phyloP scores from a whole-genome alignment of 1,140 invertebrate species.

The Homalodisca vitripennis region DNA sequence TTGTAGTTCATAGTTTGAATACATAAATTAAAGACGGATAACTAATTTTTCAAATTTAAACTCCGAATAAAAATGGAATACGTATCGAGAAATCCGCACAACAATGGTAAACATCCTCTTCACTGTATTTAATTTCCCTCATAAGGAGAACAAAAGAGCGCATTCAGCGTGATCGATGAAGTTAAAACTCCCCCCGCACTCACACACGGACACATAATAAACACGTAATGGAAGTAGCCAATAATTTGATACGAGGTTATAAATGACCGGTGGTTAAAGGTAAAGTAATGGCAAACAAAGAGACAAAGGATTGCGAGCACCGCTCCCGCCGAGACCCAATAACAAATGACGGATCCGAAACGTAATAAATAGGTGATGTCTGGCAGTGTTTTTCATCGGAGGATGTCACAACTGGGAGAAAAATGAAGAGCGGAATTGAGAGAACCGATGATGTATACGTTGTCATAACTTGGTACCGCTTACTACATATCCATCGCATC shows the following conservation, averaged over 20 bases:
- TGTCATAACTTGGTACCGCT: slow-evolving; percentile 20
- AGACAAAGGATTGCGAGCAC: slow-evolving; percentile 8
- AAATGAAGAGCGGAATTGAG: slow-evolving; percentile 34
- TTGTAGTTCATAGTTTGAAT: too few relatives aligned
- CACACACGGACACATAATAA: background rate
- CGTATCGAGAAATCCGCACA: too few relatives aligned
- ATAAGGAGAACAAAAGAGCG: background rate
- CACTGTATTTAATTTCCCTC: too few relatives aligned
- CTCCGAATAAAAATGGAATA: too few relatives aligned
- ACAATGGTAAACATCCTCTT: too few relatives aligned
- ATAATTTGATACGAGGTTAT: slow-evolving; percentile 10
- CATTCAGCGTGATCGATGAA: slow-evolving; percentile 25
- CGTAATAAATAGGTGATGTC: slow-evolving; percentile 33
- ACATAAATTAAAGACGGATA: too few relatives aligned
- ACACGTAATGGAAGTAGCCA: slow-evolving; percentile 11
- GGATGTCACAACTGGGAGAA: slow-evolving; percentile 30
- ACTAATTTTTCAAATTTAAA: too few relatives aligned
- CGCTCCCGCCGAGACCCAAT: slow-evolving; percentile 20
- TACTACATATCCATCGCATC: background rate
- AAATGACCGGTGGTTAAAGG: background rate
- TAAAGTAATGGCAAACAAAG: background rate
- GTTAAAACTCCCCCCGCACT: too few relatives aligned
- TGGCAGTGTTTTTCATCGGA: slow-evolving; percentile 33
- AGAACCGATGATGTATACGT: slow-evolving; percentile 28
- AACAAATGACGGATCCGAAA: slow-evolving; percentile 31